Percentiles rank a stretch among this genome's conserved stretches.
Conservation (phyloP, 2,113 vertebrate species). For the Corydoras sp. region DNA sequence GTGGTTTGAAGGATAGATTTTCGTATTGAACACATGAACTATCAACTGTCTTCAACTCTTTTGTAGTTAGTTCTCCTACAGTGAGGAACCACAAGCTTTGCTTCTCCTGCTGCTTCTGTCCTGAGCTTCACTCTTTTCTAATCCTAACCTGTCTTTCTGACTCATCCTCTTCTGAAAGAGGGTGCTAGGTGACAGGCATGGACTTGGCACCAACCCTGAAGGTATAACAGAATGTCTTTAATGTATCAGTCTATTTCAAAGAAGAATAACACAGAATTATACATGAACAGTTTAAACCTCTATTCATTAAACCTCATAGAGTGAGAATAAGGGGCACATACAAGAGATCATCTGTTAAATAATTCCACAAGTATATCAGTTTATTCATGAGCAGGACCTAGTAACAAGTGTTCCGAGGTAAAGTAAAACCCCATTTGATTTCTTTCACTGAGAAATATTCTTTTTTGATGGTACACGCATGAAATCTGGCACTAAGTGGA, state of each 20-base stretch:
- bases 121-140: slow-evolving; percentile 1
- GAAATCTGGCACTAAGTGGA: too few relatives aligned
- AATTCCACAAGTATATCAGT: too few relatives aligned
- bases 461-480: too few relatives aligned
- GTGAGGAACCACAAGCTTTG: slow-evolving; percentile 12
- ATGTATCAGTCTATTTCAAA: too few relatives aligned
- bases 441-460: too few relatives aligned
- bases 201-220: not conserved
- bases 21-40: slow-evolving; percentile 15
- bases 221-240: not conserved
- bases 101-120: slow-evolving; percentile 19
- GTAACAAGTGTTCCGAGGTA: too few relatives aligned
- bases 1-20: not conserved
- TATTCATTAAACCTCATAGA: not conserved
- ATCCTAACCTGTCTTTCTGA: not conserved
- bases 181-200: slow-evolving; percentile 5
- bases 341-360: too few relatives aligned
- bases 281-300: not conserved
- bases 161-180: slow-evolving; percentile 14
- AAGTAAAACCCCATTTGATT: too few relatives aligned
- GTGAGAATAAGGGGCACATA: not conserved
- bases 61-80: not conserved
- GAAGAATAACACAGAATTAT: not conserved
- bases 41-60: not conserved
- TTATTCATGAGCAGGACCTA: too few relatives aligned